These are phyloP conservation scores for Lomographa bimaculata DNA, from an alignment of 2,888 invertebrate species.

Conservation along the genomic window DNA sequence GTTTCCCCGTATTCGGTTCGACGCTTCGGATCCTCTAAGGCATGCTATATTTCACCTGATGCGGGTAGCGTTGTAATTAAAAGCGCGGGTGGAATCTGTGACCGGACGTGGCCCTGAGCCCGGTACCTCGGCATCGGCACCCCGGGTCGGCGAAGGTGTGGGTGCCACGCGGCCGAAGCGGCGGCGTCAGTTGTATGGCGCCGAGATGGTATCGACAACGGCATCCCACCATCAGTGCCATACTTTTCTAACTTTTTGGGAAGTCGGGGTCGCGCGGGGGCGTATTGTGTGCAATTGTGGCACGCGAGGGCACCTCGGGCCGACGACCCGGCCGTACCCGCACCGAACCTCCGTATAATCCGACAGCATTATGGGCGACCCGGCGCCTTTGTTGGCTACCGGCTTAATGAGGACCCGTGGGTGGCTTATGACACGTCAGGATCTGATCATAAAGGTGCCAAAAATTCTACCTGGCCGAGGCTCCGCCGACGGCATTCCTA, in stretches of 20 bases:
- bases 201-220: constrained; percentile 69
- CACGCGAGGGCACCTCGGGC: constrained; percentile 76
- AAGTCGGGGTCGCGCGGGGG: constrained; percentile 66
- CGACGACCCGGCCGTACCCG: constrained; percentile 70
- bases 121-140: constrained; percentile 54
- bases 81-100: constrained; percentile 55
- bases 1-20: constrained; percentile 65
- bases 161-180: constrained; percentile 42
- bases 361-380: constrained; percentile 74
- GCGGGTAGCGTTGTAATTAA: constrained; percentile 73
- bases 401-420: constrained; percentile 79
- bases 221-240: constrained; percentile 50
- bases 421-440: constrained; percentile 81
- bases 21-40: constrained; percentile 63
- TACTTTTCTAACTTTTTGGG: constrained; percentile 82
- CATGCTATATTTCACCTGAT: constrained; percentile 71
- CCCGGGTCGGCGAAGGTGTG: constrained; percentile 53
- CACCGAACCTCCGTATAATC: constrained; percentile 62
- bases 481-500: constrained; percentile 73
- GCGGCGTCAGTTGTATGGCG: constrained; percentile 44
- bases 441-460: constrained; percentile 81
- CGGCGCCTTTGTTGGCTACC: constrained; percentile 79
- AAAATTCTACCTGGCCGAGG: constrained; percentile 77
- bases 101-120: constrained; percentile 50
- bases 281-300: constrained; percentile 77